Evolutionary conservation across 53 echinoderm and acorn worm species (phyloP), one percentile per base, ranked within the genome.

Genomic region (Arbacia lixula): DNA sequence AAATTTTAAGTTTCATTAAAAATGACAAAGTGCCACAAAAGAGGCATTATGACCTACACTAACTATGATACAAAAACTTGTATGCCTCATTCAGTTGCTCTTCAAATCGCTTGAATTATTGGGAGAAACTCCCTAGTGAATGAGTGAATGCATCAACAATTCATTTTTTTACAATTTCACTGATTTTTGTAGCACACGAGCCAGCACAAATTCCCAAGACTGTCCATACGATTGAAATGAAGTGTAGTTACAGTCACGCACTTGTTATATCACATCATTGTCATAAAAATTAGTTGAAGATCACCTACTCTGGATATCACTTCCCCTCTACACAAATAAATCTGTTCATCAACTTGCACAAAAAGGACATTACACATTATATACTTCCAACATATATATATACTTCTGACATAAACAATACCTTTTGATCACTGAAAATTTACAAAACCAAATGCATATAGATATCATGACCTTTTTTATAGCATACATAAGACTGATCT

Each of bases 401-500:
- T 56, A 77, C 77, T 77, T 77, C 12, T 77, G 37, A 77, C 77
- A 77, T 57, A 77, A 43, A 77, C 77, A 77, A 53, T 34, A 56
- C 77, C 28, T 77, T 77, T 76, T 58, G 58, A 58, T 77, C 77
- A 77, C 77, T 58, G 36, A 58, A 74, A 77, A 77, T 77, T 36
- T 77, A 77, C 77, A 77, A 77, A 77, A 77, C 77, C 77, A 77
- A 57, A 77, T 77, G 77, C 77, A 77, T 77, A 77, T 38, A 77
- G 37, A 77, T 77, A 39, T 58, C 58, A n/a, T 37, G 77, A 77
- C n/a, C 52, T 43, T 41, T 42, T 37, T 68, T 38, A 32, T 68
- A 6, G 21, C 40, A 46, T 14, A 46, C 49, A 46, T 10, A 46
- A 46, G 8, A 10, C 8, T 46, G 14, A 10, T 46, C 8, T 46